Percentiles rank a stretch among this genome's conserved stretches.
Evolutionary conservation across 2,113 vertebrate genomes (phyloP).

Genomic region (Vombatus ursinus): DNA sequence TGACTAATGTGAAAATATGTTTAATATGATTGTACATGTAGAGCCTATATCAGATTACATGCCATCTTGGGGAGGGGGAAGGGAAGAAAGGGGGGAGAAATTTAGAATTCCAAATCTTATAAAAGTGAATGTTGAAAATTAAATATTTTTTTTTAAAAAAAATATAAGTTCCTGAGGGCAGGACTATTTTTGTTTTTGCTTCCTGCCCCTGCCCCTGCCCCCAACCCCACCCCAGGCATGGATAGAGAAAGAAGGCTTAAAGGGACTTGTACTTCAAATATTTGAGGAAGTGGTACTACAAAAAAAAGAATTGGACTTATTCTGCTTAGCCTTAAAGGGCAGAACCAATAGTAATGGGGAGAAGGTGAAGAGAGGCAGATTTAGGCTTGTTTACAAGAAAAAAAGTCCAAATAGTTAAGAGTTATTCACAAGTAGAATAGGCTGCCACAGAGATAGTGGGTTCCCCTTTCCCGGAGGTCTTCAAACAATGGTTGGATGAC

Average conservation of each 20-base stretch:
- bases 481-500: not conserved
- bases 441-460: not conserved
- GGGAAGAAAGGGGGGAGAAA: too few relatives aligned
- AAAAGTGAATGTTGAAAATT: too few relatives aligned
- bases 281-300: not conserved
- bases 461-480: not conserved
- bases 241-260: not conserved
- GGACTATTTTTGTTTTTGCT: not conserved
- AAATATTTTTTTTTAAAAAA: not conserved
- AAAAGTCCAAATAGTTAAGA: not conserved
- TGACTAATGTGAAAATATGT: too few relatives aligned
- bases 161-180: not conserved
- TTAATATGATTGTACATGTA: too few relatives aligned
- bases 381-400: not conserved
- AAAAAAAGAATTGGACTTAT: not conserved
- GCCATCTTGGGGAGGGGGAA: too few relatives aligned
- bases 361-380: not conserved
- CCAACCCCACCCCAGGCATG: not conserved
- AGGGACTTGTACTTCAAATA: not conserved
- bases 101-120: too few relatives aligned
- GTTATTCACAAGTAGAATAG: not conserved
- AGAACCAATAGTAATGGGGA: not conserved
- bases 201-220: too few relatives aligned
- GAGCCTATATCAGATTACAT: too few relatives aligned
- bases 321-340: not conserved